Conservation (phyloP, 2,888 invertebrate genomes). For the Autographa pulchrina region DNA sequence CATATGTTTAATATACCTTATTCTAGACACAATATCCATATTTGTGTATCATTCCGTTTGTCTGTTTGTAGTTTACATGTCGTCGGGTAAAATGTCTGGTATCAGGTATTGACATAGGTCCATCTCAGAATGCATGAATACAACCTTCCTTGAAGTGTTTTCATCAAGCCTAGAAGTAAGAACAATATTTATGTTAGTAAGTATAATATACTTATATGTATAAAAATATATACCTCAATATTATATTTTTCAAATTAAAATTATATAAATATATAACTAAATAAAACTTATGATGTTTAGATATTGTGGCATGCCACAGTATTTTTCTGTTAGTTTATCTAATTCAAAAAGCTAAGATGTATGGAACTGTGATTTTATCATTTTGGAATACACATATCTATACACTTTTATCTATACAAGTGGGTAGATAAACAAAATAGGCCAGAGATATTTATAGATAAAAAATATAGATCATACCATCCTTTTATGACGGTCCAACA, state of each 20-base stretch:
- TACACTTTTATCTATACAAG: background rate
- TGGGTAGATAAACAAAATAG: background rate
- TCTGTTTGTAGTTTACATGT: conserved; percentile 84
- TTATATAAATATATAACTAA: no score
- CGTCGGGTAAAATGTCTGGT: conserved; percentile 93
- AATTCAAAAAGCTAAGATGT: no score
- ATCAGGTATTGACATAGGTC: conserved; percentile 93
- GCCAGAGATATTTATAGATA: background rate
- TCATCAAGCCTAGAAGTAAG: conserved; percentile 91
- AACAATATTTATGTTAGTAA: background rate
- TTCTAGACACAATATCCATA: conserved; percentile 34
- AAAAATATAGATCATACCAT: conserved; percentile 85
- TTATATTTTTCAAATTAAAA: no score
- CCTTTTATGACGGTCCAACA: conserved; percentile 94
- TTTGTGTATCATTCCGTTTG: conserved; percentile 44
- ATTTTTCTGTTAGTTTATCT: no score
- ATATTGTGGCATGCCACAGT: no score
- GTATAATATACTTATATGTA: background rate
- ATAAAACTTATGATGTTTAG: no score
- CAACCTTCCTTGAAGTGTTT: conserved; percentile 93
- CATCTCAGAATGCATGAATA: conserved; percentile 92
- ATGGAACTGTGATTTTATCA: no score
- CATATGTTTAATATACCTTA: conserved; percentile 37
- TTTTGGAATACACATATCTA: background rate
- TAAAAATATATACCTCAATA: no score